phyloP scores from a whole-genome alignment of 2,797 vertebrate genomes.

The Alosa sapidissima region DNA sequence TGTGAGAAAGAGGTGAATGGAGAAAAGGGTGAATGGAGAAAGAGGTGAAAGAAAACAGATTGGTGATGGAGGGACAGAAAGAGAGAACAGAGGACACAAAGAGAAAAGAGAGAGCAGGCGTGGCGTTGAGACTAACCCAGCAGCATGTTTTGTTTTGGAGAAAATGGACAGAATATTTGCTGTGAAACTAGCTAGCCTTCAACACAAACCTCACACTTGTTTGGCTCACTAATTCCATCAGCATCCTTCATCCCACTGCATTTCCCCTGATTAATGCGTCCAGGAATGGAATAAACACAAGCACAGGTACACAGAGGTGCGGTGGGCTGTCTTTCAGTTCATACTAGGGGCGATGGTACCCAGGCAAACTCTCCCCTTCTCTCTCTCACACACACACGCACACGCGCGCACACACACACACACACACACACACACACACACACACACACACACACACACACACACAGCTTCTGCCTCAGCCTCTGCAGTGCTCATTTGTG shows the following conservation, averaged over 20 bases:
- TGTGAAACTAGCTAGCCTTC: background rate
- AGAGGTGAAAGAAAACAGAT: background rate
- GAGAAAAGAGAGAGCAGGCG: background rate
- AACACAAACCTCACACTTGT: background rate
- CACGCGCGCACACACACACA: background rate
- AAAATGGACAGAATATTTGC: background rate
- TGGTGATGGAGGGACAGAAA: background rate
- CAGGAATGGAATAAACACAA: background rate
- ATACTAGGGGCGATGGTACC: background rate
- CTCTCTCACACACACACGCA: too few relatives aligned
- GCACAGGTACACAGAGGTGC: background rate
- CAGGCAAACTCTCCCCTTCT: background rate
- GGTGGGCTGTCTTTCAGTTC: background rate
- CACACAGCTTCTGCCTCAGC: slow-evolving; percentile 57
- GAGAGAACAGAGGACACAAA: background rate
- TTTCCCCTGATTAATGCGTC: background rate
- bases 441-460: slow-evolving; percentile 8
- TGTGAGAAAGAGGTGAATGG: background rate
- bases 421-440: background rate
- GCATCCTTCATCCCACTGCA: background rate
- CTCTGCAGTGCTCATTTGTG: slow-evolving; percentile 72
- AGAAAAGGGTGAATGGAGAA: background rate
- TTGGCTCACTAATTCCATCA: background rate
- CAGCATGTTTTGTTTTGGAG: background rate
- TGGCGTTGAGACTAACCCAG: background rate